phyloP scores from a whole-genome alignment of 2,113 vertebrate species.

The Mesitornis unicolor region DNA sequence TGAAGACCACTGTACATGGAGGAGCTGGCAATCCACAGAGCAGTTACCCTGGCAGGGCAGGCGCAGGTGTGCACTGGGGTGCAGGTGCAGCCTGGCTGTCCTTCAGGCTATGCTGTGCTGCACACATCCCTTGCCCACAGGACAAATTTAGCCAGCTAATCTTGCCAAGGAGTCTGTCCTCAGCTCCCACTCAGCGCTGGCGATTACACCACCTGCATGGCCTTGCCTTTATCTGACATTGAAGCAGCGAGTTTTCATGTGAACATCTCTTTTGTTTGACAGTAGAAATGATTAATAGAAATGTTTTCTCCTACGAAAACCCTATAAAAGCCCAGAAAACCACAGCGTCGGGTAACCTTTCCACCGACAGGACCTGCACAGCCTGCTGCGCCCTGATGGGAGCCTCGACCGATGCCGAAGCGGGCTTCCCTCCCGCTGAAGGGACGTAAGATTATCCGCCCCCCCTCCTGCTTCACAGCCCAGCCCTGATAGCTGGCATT shows the following conservation, averaged over 20 bases:
- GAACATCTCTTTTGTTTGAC: not conserved
- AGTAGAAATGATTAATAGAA: not conserved
- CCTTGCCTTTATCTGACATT: not conserved
- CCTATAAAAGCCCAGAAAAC: not conserved
- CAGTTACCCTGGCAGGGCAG: accelerated
- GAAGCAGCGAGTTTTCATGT: not conserved
- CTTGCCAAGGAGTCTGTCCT: accelerated
- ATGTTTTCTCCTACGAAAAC: not conserved
- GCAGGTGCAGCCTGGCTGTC: not conserved
- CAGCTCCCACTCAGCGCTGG: not conserved
- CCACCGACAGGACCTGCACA: accelerated
- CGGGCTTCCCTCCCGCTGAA: not conserved
- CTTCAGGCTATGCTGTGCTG: not conserved
- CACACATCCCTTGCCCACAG: not conserved
- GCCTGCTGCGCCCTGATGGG: accelerated
- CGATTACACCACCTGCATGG: not conserved
- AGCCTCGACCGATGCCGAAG: not conserved
- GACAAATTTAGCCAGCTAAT: accelerated
- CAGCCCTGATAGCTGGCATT: accelerated
- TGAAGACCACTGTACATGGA: not conserved
- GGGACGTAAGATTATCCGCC: not conserved
- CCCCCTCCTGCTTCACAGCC: not conserved
- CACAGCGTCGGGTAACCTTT: accelerated
- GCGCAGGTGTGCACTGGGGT: not conserved
- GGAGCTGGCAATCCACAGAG: not conserved